Evolutionary conservation across 2,888 invertebrate genomes (phyloP), one percentile per base, ranked within the genome.

Genomic region (Drosophila tanythrix): DNA sequence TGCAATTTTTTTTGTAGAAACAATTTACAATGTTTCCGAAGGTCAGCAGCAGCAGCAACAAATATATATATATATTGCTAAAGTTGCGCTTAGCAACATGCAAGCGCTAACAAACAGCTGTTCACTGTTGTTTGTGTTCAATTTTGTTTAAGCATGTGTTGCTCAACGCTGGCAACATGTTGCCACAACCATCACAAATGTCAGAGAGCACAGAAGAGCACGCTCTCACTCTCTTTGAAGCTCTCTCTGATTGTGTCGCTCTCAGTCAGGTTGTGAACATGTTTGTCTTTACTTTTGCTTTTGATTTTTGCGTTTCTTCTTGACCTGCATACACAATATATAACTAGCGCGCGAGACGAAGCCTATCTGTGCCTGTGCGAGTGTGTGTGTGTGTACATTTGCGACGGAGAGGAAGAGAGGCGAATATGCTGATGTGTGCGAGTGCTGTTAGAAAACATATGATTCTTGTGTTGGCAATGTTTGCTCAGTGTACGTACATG

Each of bases 311-410:
- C 70, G 86, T 87, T 87, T 87, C 87, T 86, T 87, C 88, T 88
- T 87, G 86, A 87, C 86, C 86, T 87, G 86, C 86, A 87, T 87
- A 88, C 86, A 83, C 83, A 86, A 88, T 88, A 83, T 76, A 85
- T 85, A 88, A 85, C 81, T 82, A 77, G 87, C 85, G 79, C 85
- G 83, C 76, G 87, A 78, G 80, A 74, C 81, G 73, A 67, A 72
- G 59, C 64, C 77, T 67, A 69, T 69, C 18, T 52, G 57, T 38
- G 25, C 33, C 33, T 11, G 33, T 48, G 33, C 18, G 38, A 36
- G 36, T 59, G 38, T 33, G 15, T 13, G 31, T 61, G 8, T 43
- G 10, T 36, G n/a, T 40, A 62, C 25, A 48, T 40, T 53, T 51
- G 60, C 21, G 62, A 63, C 21, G 62, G 67, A 72, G 66, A 61